Conservation (phyloP, 2,797 vertebrate genomes). For the Sparus aurata region DNA sequence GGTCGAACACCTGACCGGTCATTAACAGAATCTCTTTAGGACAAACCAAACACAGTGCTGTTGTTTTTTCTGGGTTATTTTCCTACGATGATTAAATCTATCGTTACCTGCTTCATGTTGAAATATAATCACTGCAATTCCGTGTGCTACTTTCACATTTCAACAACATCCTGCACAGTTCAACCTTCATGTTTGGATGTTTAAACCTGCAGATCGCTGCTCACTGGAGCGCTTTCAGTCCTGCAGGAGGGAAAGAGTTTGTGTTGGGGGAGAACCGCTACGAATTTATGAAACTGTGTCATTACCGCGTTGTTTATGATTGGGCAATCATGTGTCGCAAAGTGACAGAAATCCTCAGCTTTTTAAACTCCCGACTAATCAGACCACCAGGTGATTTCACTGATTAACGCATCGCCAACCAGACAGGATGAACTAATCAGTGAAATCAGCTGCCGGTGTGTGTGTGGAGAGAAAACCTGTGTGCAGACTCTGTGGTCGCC, state of each 20-base stretch:
- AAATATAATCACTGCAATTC: background rate
- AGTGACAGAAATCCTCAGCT: constrained; percentile 12
- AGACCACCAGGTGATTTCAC: constrained; percentile 53
- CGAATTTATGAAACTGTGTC: background rate
- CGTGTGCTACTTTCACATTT: no score
- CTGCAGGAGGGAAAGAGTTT: background rate
- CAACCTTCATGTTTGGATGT: background rate
- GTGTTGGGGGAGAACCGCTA: background rate
- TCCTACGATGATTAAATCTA: no score
- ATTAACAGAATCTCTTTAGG: no score
- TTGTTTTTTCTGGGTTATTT: background rate
- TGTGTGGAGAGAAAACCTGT: background rate
- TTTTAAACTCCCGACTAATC: constrained; percentile 31
- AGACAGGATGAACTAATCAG: constrained; percentile 55
- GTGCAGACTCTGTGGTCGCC: constrained; percentile 4
- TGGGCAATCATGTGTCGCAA: constrained; percentile 17
- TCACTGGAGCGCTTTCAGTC: background rate
- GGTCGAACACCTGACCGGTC: background rate
- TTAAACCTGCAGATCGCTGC: no score
- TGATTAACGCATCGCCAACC: constrained; percentile 55
- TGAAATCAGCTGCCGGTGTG: constrained; percentile 41
- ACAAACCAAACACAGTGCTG: no score
- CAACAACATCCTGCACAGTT: background rate
- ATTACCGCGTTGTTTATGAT: background rate
- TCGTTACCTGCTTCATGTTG: no score